These are phyloP conservation scores for Periplaneta americana DNA, from an alignment of 1,140 invertebrate species.

Conservation along the genomic window DNA sequence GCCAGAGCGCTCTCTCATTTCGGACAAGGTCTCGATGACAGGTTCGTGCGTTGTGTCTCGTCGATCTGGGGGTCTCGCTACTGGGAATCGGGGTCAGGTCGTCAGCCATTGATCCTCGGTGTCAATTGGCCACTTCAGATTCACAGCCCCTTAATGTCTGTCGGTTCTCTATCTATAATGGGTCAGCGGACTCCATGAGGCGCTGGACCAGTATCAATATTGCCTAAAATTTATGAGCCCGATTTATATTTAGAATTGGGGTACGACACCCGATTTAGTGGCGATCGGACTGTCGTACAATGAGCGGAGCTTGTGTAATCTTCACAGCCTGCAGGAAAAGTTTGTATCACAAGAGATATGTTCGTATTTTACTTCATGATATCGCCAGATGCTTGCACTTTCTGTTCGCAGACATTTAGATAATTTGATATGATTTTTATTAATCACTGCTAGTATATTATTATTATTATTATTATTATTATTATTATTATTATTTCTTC, in stretches of 20 bases:
- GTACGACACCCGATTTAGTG: background rate
- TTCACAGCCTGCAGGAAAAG: background rate
- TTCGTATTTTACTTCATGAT: too few species aligned
- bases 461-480: too few species aligned
- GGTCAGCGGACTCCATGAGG: background rate
- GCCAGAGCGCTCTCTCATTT: too few species aligned
- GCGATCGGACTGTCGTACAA: too few species aligned
- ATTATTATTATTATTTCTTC: too few species aligned
- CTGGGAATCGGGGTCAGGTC: background rate
- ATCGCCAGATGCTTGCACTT: too few species aligned
- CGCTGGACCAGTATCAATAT: background rate
- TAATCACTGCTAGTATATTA: too few species aligned
- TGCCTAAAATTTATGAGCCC: background rate
- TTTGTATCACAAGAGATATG: too few species aligned
- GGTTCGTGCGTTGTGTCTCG: background rate
- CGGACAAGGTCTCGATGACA: background rate
- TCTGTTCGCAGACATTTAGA: too few species aligned
- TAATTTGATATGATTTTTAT: too few species aligned
- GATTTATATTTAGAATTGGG: background rate
- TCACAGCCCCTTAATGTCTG: too few species aligned
- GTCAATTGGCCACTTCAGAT: too few species aligned
- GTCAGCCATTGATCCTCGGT: background rate
- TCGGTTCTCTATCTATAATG: background rate
- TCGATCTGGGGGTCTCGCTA: background rate
- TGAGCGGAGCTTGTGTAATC: background rate